Base-by-base conservation (phyloP, 2,888 invertebrate species). In the Clunio marinus region DNA sequence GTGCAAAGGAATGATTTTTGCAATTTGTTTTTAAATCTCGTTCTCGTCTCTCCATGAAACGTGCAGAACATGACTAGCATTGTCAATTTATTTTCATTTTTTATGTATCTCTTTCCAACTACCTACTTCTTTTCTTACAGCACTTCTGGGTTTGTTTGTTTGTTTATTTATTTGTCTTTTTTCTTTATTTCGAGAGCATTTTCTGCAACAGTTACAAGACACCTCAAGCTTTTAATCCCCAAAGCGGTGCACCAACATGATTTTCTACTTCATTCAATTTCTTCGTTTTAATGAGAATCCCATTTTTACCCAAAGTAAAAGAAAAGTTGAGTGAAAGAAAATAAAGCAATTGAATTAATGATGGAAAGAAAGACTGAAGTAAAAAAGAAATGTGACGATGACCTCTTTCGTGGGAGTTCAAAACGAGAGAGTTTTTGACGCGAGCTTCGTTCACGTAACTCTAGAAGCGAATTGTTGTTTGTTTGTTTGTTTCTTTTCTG, bases 1-100 rank as follows among this genome's bases (percentile, higher is more conserved):
- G n/a, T n/a, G n/a, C n/a, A n/a, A n/a, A n/a, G n/a, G n/a, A 32
- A 32, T 32, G 32, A 15, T 45, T n/a, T 17, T 28, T 17, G 62
- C 62, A 62, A 37, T 62, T 62, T 62, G 35, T 62, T 62, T n/a
- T 62, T 35, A 62, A 22, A 62, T 62, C 62, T 62, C 10, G n/a
- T n/a, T n/a, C n/a, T n/a, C n/a, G n/a, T n/a, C n/a, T n/a, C n/a
- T 22, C 24, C 41, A 17, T 15, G 8, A 37, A n/a, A 35, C 41
- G 62, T 62, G 62, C 41, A 35, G 37, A n/a, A 27, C 37, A 62
- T 62, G 62, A 15, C 41, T 7, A 15, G 62, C 35, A 62, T 62
- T 62, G 62, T 27, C 62, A 37, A 62, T 62, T 35, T 22, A 1
- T 55, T 24, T 55, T 32, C 10, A 10, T 32, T 32, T 32, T 32